Percentiles rank a stretch among this genome's conserved stretches.
Conservation (phyloP, 2,888 invertebrate species). For the Diadegma fenestrale region DNA sequence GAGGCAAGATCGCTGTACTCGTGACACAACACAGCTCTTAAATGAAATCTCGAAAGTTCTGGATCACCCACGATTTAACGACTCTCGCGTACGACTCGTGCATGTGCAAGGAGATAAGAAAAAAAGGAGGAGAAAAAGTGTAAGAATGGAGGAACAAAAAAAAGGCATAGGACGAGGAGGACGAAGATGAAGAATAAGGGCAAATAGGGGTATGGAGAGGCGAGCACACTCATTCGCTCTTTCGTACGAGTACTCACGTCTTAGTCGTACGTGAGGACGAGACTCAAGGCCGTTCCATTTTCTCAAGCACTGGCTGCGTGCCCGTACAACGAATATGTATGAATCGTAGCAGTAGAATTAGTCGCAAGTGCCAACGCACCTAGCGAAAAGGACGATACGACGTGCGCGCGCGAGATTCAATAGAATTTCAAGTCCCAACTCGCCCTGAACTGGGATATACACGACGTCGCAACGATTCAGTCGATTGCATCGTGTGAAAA, state of each 20-base stretch:
- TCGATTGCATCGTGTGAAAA: slow-evolving; percentile 26
- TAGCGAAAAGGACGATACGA: too few relatives aligned
- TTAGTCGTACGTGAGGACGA: slow-evolving; percentile 74
- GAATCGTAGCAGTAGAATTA: slow-evolving; percentile 47
- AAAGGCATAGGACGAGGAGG: slow-evolving; percentile 23
- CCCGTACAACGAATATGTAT: not conserved
- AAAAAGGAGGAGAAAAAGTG: slow-evolving; percentile 28
- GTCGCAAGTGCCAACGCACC: slow-evolving; percentile 54
- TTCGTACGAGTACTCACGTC: slow-evolving; percentile 52
- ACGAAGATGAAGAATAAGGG: slow-evolving; percentile 36
- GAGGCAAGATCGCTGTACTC: slow-evolving; percentile 13
- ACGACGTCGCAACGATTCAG: slow-evolving; percentile 4
- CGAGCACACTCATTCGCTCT: slow-evolving; percentile 39
- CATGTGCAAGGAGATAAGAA: slow-evolving; percentile 34
- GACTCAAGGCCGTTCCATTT: slow-evolving; percentile 83
- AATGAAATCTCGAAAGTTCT: slow-evolving; percentile 47
- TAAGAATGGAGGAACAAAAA: slow-evolving; percentile 49
- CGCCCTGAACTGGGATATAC: not conserved
- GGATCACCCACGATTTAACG: slow-evolving; percentile 57
- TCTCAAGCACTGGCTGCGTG: slow-evolving; percentile 73
- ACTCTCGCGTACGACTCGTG: slow-evolving; percentile 23
- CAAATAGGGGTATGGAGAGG: slow-evolving; percentile 20
- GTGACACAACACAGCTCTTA: slow-evolving; percentile 17
- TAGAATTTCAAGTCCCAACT: slow-evolving; percentile 16
- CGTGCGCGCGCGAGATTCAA: slow-evolving; percentile 2